A percentile compares a stretch with the other conserved stretches of the same genome.
These are phyloP conservation scores for Erpobdella octoculata DNA, from an alignment of 2,888 invertebrate species.

Conservation along the genomic window DNA sequence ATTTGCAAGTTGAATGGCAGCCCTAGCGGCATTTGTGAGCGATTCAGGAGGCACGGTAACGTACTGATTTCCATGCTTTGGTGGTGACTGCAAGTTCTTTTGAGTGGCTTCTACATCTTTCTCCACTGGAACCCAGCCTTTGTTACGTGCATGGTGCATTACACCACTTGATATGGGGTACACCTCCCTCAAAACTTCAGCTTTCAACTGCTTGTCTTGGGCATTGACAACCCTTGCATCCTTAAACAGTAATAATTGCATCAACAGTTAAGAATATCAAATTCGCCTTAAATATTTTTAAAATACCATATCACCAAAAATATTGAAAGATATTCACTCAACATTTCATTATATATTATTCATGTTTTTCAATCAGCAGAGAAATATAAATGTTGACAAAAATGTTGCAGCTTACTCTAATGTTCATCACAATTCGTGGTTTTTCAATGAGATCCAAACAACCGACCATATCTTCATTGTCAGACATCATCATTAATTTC, in stretches of 20 bases:
- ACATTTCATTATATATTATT: no score
- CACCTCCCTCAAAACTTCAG: not conserved
- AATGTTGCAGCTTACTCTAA: not conserved
- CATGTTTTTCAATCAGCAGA: no score
- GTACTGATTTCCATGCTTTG: not conserved
- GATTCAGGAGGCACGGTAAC: not conserved
- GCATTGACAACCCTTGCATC: no score
- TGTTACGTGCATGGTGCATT: not conserved
- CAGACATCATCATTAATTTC: not conserved
- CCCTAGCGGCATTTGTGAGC: not conserved
- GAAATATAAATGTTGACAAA: not conserved
- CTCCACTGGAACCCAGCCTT: not conserved
- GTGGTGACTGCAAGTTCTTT: not conserved
- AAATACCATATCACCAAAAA: no score
- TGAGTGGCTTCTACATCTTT: not conserved
- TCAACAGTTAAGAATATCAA: no score
- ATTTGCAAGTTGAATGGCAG: not conserved
- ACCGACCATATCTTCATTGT: not conserved
- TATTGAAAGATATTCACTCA: no score
- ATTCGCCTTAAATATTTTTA: no score
- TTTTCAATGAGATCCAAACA: not conserved
- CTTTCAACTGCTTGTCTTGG: not conserved
- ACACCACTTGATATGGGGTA: not conserved
- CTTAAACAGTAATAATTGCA: no score
- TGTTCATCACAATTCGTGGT: not conserved